Evolutionary conservation across 1,140 invertebrate species (phyloP), one percentile per base, ranked within the genome.

Genomic region (Liolophura sinensis): DNA sequence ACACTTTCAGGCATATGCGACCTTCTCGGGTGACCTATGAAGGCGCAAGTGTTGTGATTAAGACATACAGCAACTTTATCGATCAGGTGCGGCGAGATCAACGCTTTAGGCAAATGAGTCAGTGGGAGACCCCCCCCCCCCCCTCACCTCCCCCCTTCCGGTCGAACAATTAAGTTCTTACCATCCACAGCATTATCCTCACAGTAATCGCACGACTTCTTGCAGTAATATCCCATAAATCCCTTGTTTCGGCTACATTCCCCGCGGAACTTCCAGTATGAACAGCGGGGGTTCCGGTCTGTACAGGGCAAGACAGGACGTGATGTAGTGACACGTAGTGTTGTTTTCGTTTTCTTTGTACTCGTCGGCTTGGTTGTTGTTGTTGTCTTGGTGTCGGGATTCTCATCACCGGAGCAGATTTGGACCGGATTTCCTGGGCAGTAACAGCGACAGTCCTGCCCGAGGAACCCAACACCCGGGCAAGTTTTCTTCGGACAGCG

Each of bases 151-250:
- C n/a, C n/a, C n/a, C n/a, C n/a, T n/a, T n/a, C n/a, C n/a, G n/a
- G n/a, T n/a, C n/a, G n/a, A n/a, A n/a, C n/a, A n/a, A n/a, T n/a
- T n/a, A n/a, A n/a, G n/a, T n/a, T 9, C 31, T 40, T 40, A 40
- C 31, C 9, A 5, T 40, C 31, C 9, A 40, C 9, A 3, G 3
- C 31, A 9, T 40, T 40, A 9, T 40, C 31, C 31, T 40, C 40
- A 63, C 72, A 76, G 24, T 31, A 25, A 18, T 65, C 62, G 55
- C 74, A 76, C 15, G 68, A 69, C 47, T 59, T 68, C 51, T 62
- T 68, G 58, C 72, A 76, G 59, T 68, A 63, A 12, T 27, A 12
- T 16, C 60, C n/a, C 72, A 76, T 74, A 55, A 69, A 76, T 16
- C 31, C 27, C 18, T 64, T 65, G 64, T 75, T 73, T 52, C 49